phyloP scores from a whole-genome alignment of 2,888 invertebrate species.

The Erpobdella octoculata region DNA sequence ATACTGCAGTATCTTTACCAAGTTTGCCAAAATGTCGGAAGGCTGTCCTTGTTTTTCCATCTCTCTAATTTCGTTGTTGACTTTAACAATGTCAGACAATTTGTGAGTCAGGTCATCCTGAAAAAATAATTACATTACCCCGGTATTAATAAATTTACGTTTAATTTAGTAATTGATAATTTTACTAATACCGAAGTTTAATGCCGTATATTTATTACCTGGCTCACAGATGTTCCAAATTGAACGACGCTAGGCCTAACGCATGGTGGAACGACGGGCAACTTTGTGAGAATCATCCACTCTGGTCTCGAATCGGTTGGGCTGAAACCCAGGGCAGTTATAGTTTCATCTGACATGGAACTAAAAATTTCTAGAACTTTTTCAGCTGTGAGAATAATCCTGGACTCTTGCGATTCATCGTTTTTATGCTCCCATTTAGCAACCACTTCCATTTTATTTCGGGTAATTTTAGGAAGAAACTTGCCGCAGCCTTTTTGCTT shows the following conservation, averaged over 20 bases:
- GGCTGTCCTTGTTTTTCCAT: conserved; percentile 96
- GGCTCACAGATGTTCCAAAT: conserved; percentile 96
- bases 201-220: conserved; percentile 48
- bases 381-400: conserved; percentile 83
- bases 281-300: conserved; percentile 96
- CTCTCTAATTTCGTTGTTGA: conserved; percentile 86
- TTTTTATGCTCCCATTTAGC: conserved; percentile 75
- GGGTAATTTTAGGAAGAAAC: conserved; percentile 84
- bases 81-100: conserved; percentile 92
- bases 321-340: conserved; percentile 86
- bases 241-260: conserved; percentile 97
- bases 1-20: conserved; percentile 93
- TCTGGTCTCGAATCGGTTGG: conserved; percentile 88
- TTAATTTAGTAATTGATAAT: neutral
- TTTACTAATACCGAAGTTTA: neutral
- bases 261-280: conserved; percentile 91
- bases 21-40: conserved; percentile 90
- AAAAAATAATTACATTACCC: neutral
- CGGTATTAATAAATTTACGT: neutral
- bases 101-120: conserved; percentile 99
- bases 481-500: conserved; percentile 76
- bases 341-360: conserved; percentile 54
- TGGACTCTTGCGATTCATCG: conserved; percentile 48
- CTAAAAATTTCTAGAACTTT: conserved; percentile 93
- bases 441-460: conserved; percentile 80